These are phyloP conservation scores for Phengaris arion DNA, from an alignment of 2,888 invertebrate species.

Conservation along the genomic window DNA sequence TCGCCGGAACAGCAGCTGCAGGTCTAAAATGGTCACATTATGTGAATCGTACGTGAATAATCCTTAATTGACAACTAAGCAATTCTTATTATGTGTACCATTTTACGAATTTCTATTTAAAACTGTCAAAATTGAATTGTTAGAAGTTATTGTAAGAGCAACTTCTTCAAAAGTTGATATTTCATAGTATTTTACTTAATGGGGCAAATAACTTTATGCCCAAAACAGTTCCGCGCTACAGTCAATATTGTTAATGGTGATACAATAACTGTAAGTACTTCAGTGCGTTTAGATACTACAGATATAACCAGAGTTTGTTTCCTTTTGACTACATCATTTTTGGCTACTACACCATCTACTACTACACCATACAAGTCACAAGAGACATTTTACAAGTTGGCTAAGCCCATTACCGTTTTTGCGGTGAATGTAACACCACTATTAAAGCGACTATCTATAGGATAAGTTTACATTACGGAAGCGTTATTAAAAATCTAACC, in stretches of 20 bases:
- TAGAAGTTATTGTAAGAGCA: too few species aligned
- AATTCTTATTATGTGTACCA: too few species aligned
- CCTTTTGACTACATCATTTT: not conserved
- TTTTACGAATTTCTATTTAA: too few species aligned
- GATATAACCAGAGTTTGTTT: not conserved
- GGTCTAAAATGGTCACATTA: too few species aligned
- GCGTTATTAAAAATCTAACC: slow-evolving; percentile 3
- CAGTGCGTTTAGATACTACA: not conserved
- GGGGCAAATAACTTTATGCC: slow-evolving; percentile 19
- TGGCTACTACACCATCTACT: too few species aligned
- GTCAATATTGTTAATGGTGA: not conserved
- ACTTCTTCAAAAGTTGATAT: too few species aligned
- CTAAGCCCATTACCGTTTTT: slow-evolving; percentile 18
- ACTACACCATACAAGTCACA: too few species aligned
- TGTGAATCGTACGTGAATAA: too few species aligned
- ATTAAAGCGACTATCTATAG: slow-evolving; percentile 1
- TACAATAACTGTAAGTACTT: not conserved
- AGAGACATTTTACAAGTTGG: not conserved
- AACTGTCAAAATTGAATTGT: too few species aligned
- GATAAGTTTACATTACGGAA: slow-evolving; percentile 19
- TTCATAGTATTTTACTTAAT: too few species aligned
- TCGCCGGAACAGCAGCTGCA: slow-evolving; percentile 48
- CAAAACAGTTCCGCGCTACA: slow-evolving; percentile 41
- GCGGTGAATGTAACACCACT: slow-evolving; percentile 13
- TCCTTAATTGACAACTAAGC: too few species aligned